These are phyloP conservation scores for Rhamnusium bicolor DNA, from an alignment of 2,888 invertebrate genomes.

Conservation along the genomic window DNA sequence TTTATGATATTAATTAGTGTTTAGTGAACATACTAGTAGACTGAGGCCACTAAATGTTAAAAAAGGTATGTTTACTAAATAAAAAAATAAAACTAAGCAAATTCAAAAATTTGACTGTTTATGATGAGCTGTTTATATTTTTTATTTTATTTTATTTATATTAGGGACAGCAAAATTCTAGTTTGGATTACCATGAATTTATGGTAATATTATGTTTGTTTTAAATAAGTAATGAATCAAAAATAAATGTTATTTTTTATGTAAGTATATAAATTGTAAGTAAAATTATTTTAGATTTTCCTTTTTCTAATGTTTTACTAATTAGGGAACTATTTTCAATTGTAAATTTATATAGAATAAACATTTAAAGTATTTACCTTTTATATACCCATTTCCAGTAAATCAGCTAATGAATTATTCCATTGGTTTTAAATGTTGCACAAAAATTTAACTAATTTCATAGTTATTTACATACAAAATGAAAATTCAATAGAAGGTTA, in stretches of 20 bases:
- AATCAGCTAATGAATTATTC: too few relatives aligned
- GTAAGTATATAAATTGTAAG: constrained; percentile 40
- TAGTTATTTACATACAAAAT: too few relatives aligned
- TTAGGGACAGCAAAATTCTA: constrained; percentile 21
- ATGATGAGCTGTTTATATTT: constrained; percentile 33
- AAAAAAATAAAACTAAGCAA: constrained; percentile 30
- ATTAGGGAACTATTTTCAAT: constrained; percentile 48
- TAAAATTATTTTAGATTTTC: constrained; percentile 45
- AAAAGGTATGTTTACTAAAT: constrained; percentile 29
- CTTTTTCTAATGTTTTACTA: constrained; percentile 46
- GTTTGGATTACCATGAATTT: constrained; percentile 15
- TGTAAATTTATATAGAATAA: constrained; percentile 54
- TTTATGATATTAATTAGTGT: constrained; percentile 53
- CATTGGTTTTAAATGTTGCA: too few relatives aligned
- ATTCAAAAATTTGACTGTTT: constrained; percentile 39
- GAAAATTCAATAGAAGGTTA: too few relatives aligned
- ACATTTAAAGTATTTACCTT: constrained; percentile 41
- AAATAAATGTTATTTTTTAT: constrained; percentile 32
- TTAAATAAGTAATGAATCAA: constrained; percentile 33
- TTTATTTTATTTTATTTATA: constrained; percentile 30
- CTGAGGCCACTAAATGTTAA: not conserved
- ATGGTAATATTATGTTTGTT: constrained; percentile 27
- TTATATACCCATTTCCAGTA: not conserved
- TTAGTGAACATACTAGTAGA: constrained; percentile 28
- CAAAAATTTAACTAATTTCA: too few relatives aligned